Base-by-base conservation (phyloP, 2,888 invertebrate genomes). In the Hyppa rectilinea region DNA sequence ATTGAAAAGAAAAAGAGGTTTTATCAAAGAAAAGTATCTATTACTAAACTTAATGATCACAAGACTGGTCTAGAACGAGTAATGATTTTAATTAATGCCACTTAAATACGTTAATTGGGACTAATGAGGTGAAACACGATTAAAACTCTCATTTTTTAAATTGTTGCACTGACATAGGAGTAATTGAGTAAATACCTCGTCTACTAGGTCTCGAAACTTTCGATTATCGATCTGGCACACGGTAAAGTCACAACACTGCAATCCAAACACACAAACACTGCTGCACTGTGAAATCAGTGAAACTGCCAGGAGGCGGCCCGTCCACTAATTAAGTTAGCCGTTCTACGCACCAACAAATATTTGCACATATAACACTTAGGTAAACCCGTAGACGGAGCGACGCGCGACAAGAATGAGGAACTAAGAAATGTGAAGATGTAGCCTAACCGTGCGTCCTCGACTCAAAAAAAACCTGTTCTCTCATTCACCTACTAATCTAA, bases 401-500 rank as follows among this genome's bases (percentile, higher is more conserved):
- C 85, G 85, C 84, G 84, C 81, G 77, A 80, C 83, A 79, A 85
- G 89, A 90, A 90, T 89, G 89, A 90, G 89, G 89, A 90, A 88
- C 87, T 76, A 85, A 80, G 75, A 92, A 91, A 91, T 89, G 87
- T 89, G 89, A 92, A 90, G 90, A 87, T 78, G 53, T 53, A 29
- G 86, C 89, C 91, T 91, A 91, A 90, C 91, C 90, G 75, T 80
- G 84, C 82, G 86, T 84, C 84, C 89, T 88, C 88, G 89, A 81
- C 85, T 88, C 87, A 78, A 89, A 82, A 88, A 93, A 92, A 94
- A 95, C 94, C 92, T 80, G 93, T 92, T 92, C 83, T 68, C 66
- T 85, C 84, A 92, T 91, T 95, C 92, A 95, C 94, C 93, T 90
- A 94, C 92, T 94, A 92, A 93, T 86, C 93, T 91, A 92, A 79